Evolutionary conservation across 2,797 vertebrate species (phyloP), one percentile per base, ranked within the genome.

Genomic region (Paratrypauchen microcephalus): DNA sequence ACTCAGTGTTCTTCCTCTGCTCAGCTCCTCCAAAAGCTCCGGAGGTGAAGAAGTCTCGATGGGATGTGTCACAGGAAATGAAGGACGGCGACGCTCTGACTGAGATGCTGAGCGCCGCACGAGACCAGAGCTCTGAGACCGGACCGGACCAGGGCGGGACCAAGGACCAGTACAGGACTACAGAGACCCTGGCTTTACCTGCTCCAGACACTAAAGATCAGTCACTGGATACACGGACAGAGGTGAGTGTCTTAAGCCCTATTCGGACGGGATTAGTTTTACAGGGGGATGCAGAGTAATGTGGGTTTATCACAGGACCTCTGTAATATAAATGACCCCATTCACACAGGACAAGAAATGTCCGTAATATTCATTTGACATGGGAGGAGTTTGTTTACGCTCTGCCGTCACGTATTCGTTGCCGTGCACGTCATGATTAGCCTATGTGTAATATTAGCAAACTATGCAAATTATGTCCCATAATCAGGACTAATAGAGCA

Each of bases 11-110:
- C 7, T 16, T 13, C 45, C 59, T 13, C 12, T 59, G 26, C 15
- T 72, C 70, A 88, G 87, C 78, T 54, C 66, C 79, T 70, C 72
- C 69, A 1, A 71, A 83, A 65, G 68, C 91, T 78, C 80, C 88
- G 87, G 94, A 93, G 71, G 69, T 89, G 77, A 97, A 94, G 69
- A 92, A 86, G 63, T 98, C 97, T 4, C 91, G 96, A 68, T 99
- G 97, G 97, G 97, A 98, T 36, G 70, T 96, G 32, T 92, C 95
- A 6, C 89, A 89, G 39, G 87, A 88, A 73, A 86, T 91, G 36
- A 73, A 74, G 8, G 41, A 73, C 61, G 12, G 91, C 3, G 95
- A 97, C 83, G 85, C 92, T 0, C 87, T 94, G 71, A 90, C 91
- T 68, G 89, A 94, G 50, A 94, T 95, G 73, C 87, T 95, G 70